phyloP scores from a whole-genome alignment of 37 sponge, comb jelly and placozoan species.

The Axinella damicornis region DNA sequence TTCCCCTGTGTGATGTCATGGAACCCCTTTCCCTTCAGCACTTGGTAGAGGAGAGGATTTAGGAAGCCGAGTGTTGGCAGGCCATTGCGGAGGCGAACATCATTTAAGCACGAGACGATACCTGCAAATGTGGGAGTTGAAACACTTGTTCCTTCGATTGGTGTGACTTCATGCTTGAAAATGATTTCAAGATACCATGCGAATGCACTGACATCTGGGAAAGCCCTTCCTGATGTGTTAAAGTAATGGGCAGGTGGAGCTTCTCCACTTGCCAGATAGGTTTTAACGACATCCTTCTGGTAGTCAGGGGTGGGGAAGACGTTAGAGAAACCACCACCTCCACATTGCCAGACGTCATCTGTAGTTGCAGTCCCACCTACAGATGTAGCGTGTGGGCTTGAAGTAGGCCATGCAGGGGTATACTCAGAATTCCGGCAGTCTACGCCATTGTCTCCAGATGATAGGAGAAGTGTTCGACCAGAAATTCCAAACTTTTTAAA shows the following conservation, averaged over 20 bases:
- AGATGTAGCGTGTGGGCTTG: conserved; percentile 84
- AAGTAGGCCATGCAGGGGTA: conserved; percentile 73
- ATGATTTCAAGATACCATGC: too few relatives aligned
- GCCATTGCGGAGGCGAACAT: conserved; percentile 75
- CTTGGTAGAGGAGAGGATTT: conserved; percentile 91
- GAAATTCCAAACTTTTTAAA: conserved; percentile 83
- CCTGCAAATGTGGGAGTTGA: conserved; percentile 87
- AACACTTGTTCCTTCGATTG: conserved; percentile 79
- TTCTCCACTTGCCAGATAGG: conserved; percentile 74
- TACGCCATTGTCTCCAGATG: conserved; percentile 82
- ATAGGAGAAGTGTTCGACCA: conserved; percentile 73
- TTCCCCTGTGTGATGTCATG: conserved; percentile 69
- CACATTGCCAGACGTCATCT: conserved; percentile 46
- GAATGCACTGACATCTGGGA: conserved; percentile 92
- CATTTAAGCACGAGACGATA: conserved; percentile 82
- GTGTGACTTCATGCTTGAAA: not conserved
- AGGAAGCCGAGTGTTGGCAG: conserved; percentile 84
- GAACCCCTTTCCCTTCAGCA: conserved; percentile 69
- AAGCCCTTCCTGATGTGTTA: conserved; percentile 84
- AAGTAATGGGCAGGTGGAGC: conserved; percentile 67
- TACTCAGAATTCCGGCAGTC: conserved; percentile 53
- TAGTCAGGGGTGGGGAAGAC: conserved; percentile 80
- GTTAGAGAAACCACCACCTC: conserved; percentile 95
- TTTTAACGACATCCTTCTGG: conserved; percentile 76
- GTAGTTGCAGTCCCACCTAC: conserved; percentile 77